Evolutionary conservation across 2,888 invertebrate species (phyloP).

Genomic region (Cerastis leucographa): DNA sequence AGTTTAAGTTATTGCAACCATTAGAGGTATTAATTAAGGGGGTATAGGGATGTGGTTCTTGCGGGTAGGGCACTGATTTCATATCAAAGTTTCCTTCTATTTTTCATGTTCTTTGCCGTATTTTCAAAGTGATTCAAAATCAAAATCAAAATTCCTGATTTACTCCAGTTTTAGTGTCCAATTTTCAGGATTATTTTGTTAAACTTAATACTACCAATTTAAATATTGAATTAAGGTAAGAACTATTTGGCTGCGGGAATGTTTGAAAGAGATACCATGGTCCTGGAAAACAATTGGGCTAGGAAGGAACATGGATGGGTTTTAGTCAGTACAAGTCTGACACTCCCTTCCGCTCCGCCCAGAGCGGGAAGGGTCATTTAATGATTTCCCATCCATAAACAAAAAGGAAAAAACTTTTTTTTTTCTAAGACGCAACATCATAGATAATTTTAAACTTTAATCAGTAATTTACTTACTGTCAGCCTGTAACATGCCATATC

Average conservation of each 20-base stretch:
- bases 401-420: no score
- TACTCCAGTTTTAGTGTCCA: accelerated
- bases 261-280: no score
- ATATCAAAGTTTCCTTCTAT: not conserved
- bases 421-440: not conserved
- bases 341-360: no score
- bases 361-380: no score
- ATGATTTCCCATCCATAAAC: no score
- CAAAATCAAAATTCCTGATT: not conserved
- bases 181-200: not conserved
- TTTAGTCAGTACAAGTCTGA: no score
- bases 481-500: not conserved
- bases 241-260: not conserved
- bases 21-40: slow-evolving; percentile 44
- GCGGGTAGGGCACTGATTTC: slow-evolving; percentile 4
- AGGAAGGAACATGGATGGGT: no score
- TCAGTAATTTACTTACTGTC: not conserved
- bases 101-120: not conserved
- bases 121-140: no score
- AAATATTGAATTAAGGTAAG: not conserved
- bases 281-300: no score
- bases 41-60: slow-evolving; percentile 7
- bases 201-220: not conserved
- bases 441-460: not conserved
- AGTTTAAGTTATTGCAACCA: slow-evolving; percentile 59